Evolutionary conservation across 2,113 vertebrate genomes (phyloP), one percentile per base, ranked within the genome.

Genomic region (Gadus macrocephalus): DNA sequence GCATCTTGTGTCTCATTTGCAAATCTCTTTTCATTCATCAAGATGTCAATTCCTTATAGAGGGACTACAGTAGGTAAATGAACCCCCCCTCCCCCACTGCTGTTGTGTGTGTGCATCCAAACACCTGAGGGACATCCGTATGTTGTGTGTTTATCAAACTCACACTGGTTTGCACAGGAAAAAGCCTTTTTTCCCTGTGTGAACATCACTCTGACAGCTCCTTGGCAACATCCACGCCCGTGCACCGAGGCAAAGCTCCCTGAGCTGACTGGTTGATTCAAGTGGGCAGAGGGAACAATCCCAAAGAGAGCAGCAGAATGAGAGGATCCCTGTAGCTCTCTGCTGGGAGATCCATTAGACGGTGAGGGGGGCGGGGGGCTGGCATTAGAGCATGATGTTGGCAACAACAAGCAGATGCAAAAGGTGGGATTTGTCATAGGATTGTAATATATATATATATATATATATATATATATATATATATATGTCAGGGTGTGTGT

Each of bases 261-360:
- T 86, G 84, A 88, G 84, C 80, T 88, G 87, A 89, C 86, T 88
- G 76, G 88, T 88, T 88, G 83, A 82, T 89, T 91, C 88, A 85
- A 87, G 85, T 85, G 78, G 82, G 87, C 85, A 86, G 85, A 87
- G 82, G 87, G 78, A 84, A 79, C 86, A 85, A 84, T 90, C 85
- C 85, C 87, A 81, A 88, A 79, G 86, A 90, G 89, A 87, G 86
- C 86, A 86, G 83, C 90, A 91, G 81, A 14, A 49, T 49, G 11
- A 89, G 81, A 81, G 90, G 85, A 89, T 88, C 84, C 85, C 79
- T 78, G 83, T 79, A 89, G 86, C 81, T 91, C 90, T 90, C 84
- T 90, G 85, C 85, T 83, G 65, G 83, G 81, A 89, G 85, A 90
- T 88, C 89, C 90, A 88, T 74, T 76, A 74, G 82, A 85, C 73